Evolutionary conservation across 1,140 invertebrate genomes (phyloP).

Genomic region (Drosophila busckii): DNA sequence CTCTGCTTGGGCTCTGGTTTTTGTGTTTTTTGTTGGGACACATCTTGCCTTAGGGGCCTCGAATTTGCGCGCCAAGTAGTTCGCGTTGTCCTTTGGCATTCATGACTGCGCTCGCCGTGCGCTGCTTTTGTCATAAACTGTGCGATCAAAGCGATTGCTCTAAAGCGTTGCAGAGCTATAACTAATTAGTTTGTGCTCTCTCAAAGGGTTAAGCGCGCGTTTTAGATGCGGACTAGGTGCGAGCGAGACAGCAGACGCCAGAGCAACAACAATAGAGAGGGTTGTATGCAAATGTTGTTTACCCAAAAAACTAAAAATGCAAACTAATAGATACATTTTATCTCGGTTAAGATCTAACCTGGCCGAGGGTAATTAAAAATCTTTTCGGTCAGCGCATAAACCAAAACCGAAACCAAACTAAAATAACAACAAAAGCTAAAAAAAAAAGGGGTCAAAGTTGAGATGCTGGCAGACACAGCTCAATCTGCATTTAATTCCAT

Average conservation of each 20-base stretch:
- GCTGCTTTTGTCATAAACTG: constrained; percentile 7
- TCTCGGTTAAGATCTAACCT: constrained; percentile 25
- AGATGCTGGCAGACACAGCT: constrained; percentile 22
- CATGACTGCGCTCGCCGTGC: neutral
- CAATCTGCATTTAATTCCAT: neutral
- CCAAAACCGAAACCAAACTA: too few relatives aligned
- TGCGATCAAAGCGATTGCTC: too few relatives aligned
- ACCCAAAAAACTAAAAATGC: constrained; percentile 62
- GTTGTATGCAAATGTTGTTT: constrained; percentile 69
- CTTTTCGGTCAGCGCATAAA: constrained; percentile 49
- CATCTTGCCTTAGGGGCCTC: too few relatives aligned
- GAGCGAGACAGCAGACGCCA: neutral
- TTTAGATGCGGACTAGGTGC: neutral
- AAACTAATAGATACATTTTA: constrained; percentile 72
- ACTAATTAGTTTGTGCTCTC: too few relatives aligned
- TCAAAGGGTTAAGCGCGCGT: too few relatives aligned
- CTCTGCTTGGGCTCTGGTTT: constrained; percentile 1
- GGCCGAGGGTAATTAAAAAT: constrained; percentile 48
- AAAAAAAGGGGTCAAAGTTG: constrained; percentile 31
- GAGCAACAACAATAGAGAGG: constrained; percentile 5
- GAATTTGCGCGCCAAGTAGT: constrained; percentile 42
- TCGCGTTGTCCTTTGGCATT: neutral
- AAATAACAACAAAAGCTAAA: too few relatives aligned
- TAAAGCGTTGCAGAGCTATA: too few relatives aligned
- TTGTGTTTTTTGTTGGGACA: constrained; percentile 2